Evolutionary conservation across 30 jellyfish, hydroid and myxozoan genomes (phyloP).

Genomic region (Rhopilema esculentum): DNA sequence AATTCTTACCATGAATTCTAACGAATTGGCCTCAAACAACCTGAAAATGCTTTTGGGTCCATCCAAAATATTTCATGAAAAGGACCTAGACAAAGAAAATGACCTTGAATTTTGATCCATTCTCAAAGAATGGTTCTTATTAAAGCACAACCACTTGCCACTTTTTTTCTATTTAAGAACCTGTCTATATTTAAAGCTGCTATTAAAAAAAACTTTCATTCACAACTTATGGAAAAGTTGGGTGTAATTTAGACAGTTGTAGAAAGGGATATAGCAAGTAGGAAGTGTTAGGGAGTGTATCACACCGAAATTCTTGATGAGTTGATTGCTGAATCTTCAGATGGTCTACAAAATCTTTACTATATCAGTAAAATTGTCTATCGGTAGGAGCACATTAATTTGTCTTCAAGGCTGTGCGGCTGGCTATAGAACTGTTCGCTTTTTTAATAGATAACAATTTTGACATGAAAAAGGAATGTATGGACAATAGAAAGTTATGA

Average conservation of each 20-base stretch:
- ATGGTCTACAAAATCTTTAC: neutral
- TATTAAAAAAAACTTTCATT: too few species aligned
- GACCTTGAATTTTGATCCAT: too few species aligned
- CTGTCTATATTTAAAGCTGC: too few species aligned
- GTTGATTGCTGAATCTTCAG: neutral
- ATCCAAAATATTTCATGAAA: too few species aligned
- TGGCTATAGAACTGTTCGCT: neutral
- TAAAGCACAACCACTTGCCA: too few species aligned
- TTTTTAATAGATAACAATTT: neutral
- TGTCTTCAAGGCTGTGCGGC: neutral
- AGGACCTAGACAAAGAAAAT: too few species aligned
- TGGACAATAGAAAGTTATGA: neutral
- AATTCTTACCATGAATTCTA: too few species aligned
- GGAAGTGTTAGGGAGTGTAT: neutral
- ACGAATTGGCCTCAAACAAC: too few species aligned
- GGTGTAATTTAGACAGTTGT: neutral
- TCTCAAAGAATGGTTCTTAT: too few species aligned
- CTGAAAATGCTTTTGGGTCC: too few species aligned
- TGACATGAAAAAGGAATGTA: neutral
- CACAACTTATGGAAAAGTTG: neutral
- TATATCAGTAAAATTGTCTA: neutral
- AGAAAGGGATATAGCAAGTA: neutral
- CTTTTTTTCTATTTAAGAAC: too few species aligned
- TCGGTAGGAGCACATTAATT: neutral
- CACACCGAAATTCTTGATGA: neutral